phyloP scores from a whole-genome alignment of 1,140 invertebrate genomes.

The Sipha flava region DNA sequence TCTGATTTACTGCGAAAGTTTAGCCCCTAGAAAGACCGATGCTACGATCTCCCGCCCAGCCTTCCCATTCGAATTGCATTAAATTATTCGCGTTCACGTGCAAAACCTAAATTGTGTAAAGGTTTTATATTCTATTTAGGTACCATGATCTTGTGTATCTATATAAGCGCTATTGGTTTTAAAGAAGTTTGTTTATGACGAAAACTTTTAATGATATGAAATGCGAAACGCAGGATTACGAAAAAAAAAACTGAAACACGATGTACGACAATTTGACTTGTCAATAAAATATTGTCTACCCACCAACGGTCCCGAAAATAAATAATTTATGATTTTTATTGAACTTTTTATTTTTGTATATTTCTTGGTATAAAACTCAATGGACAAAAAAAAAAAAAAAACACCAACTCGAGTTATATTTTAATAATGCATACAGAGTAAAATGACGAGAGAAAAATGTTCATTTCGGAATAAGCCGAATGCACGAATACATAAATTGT shows the following conservation, averaged over 20 bases:
- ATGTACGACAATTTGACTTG: neutral
- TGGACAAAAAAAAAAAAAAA: too few relatives aligned
- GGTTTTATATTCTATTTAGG: neutral
- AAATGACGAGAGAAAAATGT: too few relatives aligned
- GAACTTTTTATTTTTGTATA: too few relatives aligned
- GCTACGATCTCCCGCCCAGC: neutral
- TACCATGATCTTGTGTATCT: neutral
- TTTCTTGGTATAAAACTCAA: too few relatives aligned
- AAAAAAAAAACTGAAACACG: neutral
- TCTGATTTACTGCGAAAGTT: constrained; percentile 4
- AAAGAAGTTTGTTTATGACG: neutral
- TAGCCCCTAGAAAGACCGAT: neutral
- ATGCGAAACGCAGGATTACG: neutral
- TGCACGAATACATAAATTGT: too few relatives aligned
- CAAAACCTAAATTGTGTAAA: neutral
- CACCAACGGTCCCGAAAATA: neutral
- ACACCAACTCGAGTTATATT: too few relatives aligned
- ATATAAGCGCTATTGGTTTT: neutral
- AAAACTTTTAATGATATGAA: constrained; percentile 20
- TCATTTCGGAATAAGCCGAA: too few relatives aligned
- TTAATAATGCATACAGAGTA: too few relatives aligned
- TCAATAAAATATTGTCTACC: constrained; percentile 7
- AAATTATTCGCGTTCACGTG: neutral
- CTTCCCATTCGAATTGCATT: too few relatives aligned
- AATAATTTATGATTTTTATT: too few relatives aligned